These are phyloP conservation scores for Gandaritis pyraliata DNA, from an alignment of 2,888 invertebrate species.

Conservation along the genomic window DNA sequence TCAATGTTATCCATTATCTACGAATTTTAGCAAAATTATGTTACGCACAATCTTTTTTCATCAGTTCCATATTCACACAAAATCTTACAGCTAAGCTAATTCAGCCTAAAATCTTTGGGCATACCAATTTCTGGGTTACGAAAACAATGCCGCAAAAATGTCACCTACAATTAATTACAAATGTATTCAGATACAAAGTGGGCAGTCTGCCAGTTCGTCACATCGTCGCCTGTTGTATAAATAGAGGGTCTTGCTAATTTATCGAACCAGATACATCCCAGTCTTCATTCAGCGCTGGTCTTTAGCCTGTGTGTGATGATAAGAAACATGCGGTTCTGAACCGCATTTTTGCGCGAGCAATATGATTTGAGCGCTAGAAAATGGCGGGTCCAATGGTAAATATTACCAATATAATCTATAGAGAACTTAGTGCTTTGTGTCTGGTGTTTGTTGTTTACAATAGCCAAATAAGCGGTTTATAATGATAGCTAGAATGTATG, in stretches of 20 bases:
- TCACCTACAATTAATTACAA: slow-evolving; percentile 29
- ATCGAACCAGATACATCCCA: slow-evolving; percentile 25
- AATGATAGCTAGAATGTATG: no score
- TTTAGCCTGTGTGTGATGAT: slow-evolving; percentile 5
- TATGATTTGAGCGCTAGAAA: slow-evolving; percentile 4
- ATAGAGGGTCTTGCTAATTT: slow-evolving; percentile 23
- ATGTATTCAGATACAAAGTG: slow-evolving; percentile 23
- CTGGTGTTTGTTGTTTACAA: no score
- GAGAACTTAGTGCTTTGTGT: not conserved
- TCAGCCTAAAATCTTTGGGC: not conserved
- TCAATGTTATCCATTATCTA: not conserved
- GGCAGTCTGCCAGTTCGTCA: slow-evolving; percentile 33
- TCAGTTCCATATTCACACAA: not conserved
- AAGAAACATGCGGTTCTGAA: not conserved
- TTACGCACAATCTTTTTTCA: not conserved
- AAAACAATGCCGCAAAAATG: slow-evolving; percentile 23
- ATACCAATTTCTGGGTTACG: slow-evolving; percentile 22
- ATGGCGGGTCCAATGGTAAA: slow-evolving; percentile 18
- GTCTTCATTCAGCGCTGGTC: slow-evolving; percentile 7
- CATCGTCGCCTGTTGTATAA: slow-evolving; percentile 29
- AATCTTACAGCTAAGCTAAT: not conserved
- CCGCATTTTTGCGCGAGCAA: not conserved
- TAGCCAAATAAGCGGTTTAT: no score
- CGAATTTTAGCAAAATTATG: not conserved
- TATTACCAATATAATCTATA: not conserved